Conservation (phyloP, 2,113 vertebrate species). For the Perca fluviatilis region DNA sequence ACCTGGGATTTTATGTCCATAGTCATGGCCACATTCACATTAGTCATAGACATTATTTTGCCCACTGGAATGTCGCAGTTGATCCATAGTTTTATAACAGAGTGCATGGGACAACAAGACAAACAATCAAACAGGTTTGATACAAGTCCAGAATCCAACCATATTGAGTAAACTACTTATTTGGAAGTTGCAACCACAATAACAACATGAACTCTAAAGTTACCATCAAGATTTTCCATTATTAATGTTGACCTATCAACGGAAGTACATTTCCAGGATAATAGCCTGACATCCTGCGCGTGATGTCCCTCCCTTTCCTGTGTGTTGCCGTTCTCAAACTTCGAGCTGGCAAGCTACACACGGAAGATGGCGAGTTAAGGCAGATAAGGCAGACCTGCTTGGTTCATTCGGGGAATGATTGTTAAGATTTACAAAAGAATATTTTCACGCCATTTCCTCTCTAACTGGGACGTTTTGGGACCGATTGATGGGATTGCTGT, state of each 20-base stretch:
- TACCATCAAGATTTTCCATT: not conserved
- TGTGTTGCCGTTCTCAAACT: too few relatives aligned
- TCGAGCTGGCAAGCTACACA: too few relatives aligned
- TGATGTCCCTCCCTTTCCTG: too few relatives aligned
- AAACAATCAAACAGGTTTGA: constrained; percentile 2
- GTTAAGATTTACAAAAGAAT: too few relatives aligned
- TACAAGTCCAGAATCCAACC: not conserved
- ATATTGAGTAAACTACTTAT: not conserved
- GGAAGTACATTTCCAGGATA: too few relatives aligned
- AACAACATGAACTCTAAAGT: not conserved
- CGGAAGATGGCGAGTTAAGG: too few relatives aligned
- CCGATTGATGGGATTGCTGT: too few relatives aligned
- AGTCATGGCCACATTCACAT: not conserved
- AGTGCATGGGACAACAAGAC: not conserved
- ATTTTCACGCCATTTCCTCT: too few relatives aligned
- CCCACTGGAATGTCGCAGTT: not conserved
- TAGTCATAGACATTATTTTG: not conserved
- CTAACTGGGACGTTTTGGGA: too few relatives aligned
- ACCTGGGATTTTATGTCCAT: not conserved
- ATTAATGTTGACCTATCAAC: not conserved
- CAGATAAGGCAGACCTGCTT: too few relatives aligned
- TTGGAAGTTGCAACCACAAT: not conserved
- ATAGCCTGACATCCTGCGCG: too few relatives aligned
- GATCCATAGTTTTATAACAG: not conserved
- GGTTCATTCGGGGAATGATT: too few relatives aligned